These are phyloP conservation scores for Menidia beryllina DNA, from an alignment of 2,113 vertebrate genomes.

Conservation along the genomic window DNA sequence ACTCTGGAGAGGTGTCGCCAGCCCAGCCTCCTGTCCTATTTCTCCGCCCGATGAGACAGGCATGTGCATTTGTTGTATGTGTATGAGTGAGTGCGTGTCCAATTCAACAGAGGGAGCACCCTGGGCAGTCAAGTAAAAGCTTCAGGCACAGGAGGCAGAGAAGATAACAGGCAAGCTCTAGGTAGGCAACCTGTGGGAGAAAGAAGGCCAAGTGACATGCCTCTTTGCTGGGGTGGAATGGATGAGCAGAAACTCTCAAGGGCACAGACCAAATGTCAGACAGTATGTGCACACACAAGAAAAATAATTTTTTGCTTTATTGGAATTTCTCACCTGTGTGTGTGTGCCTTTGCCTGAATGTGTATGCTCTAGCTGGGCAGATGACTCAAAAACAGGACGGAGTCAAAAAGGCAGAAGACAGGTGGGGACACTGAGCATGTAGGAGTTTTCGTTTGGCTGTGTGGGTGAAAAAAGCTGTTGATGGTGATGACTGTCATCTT, in stretches of 20 bases:
- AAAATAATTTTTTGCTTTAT: constrained; percentile 62
- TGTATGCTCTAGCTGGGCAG: constrained; percentile 42
- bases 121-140: constrained; percentile 56
- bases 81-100: constrained; percentile 38
- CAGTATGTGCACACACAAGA: constrained; percentile 57
- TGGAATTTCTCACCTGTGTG: constrained; percentile 57
- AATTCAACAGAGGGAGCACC: constrained; percentile 57
- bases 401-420: constrained; percentile 47
- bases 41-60: constrained; percentile 68
- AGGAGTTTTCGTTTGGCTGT: constrained; percentile 68
- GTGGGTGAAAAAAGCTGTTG: constrained; percentile 58
- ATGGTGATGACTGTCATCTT: constrained; percentile 31
- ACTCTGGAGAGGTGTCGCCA: constrained; percentile 77
- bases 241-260: constrained; percentile 41
- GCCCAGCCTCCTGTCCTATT: constrained; percentile 75
- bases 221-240: constrained; percentile 61
- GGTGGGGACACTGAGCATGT: constrained; percentile 54
- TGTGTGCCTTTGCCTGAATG: constrained; percentile 22
- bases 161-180: constrained; percentile 69
- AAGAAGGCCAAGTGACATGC: constrained; percentile 60
- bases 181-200: constrained; percentile 65
- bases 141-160: constrained; percentile 50
- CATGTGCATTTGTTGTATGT: constrained; percentile 41
- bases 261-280: constrained; percentile 71
- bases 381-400: constrained; percentile 64